Base-by-base conservation (phyloP, 2,888 invertebrate species). In the Girardia tigrina region DNA sequence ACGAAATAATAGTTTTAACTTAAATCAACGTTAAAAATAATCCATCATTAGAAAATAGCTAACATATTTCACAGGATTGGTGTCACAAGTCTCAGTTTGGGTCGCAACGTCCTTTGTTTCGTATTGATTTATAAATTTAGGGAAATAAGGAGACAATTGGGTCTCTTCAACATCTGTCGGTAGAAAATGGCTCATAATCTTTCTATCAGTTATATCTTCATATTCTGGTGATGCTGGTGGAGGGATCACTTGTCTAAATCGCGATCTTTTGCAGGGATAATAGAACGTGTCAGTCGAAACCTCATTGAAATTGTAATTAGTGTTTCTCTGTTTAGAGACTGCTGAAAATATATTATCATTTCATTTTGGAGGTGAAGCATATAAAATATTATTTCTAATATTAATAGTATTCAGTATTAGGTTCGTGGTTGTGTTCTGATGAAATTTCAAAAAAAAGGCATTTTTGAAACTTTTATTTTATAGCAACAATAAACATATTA, bases 281-380 rank as follows among this genome's bases (percentile, higher is more conserved):
- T 56, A 56, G 23, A 56, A 56, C 2, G 56, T 56, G 23, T 56
- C 56, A 12, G 6, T n/a, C 4, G 56, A 12, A 4, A 56, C 56
- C 23, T 56, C 56, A 56, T 56, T 56, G 56, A 56, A 56, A 56
- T 56, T n/a, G 8, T n/a, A 56, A 56, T 56, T 56, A 2, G 56
- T 56, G 23, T 56, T 56, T 56, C 56, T 56, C n/a, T 56, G 56
- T 56, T 56, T 56, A 16, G 36, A 36, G 8, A 36, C 16, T 12
- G 16, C 36, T 36, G 16, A 16, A 36, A 36, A 12, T 36, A 36
- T 36, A n/a, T n/a, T n/a, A n/a, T n/a, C n/a, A n/a, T n/a, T n/a
- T n/a, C n/a, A n/a, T n/a, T n/a, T n/a, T n/a, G n/a, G n/a, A n/a
- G n/a, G n/a, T n/a, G n/a, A n/a, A n/a, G n/a, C n/a, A n/a, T n/a